Conservation (phyloP, 1,140 invertebrate species). For the Sesamia nonagrioides region DNA sequence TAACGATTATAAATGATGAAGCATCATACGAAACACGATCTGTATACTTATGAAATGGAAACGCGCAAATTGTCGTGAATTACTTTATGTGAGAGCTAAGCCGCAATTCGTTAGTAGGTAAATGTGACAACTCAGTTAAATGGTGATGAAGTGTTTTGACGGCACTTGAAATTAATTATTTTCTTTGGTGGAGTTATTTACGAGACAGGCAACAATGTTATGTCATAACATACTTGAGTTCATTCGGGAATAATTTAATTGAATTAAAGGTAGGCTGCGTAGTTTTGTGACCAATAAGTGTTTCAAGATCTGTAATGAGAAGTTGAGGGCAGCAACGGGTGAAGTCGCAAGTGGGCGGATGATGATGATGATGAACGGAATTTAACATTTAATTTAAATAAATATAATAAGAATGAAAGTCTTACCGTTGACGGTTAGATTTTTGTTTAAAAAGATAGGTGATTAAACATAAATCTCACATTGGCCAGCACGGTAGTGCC, state of each 20-base stretch:
- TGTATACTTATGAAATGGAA: slow-evolving; percentile 15
- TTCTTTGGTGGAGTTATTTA: slow-evolving; percentile 36
- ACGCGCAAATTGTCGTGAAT: slow-evolving; percentile 14
- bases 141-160: slow-evolving; percentile 54
- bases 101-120: slow-evolving; percentile 29
- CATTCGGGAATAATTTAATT: background rate
- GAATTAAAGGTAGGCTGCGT: background rate
- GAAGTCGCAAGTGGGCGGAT: too few relatives aligned
- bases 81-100: slow-evolving; percentile 18
- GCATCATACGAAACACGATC: slow-evolving; percentile 33
- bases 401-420: too few relatives aligned
- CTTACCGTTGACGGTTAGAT: too few relatives aligned
- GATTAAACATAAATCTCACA: too few relatives aligned
- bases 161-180: slow-evolving; percentile 53
- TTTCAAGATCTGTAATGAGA: too few relatives aligned
- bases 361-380: too few relatives aligned
- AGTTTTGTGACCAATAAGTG: background rate
- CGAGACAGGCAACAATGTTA: background rate
- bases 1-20: slow-evolving; percentile 35
- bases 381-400: too few relatives aligned
- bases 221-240: background rate
- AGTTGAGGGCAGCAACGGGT: too few relatives aligned
- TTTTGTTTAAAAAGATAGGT: too few relatives aligned
- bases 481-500: too few relatives aligned
- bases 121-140: slow-evolving; percentile 41